These are phyloP conservation scores for Hydrocynus forskahlii DNA, from an alignment of 2,797 vertebrate genomes.

Conservation along the genomic window DNA sequence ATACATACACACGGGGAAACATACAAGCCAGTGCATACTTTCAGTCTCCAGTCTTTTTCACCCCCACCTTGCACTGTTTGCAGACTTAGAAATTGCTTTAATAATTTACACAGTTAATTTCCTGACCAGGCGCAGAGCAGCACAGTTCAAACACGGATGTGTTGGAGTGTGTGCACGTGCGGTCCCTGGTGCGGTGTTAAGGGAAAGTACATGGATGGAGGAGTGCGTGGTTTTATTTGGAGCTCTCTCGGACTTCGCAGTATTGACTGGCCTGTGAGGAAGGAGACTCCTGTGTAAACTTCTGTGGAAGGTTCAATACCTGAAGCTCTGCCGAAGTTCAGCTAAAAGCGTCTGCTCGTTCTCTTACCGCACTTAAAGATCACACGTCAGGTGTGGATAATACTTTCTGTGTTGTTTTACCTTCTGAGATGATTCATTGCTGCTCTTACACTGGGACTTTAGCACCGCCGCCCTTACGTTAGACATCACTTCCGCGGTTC, in stretches of 20 bases:
- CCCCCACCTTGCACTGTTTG: constrained; percentile 70
- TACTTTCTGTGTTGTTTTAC: background rate
- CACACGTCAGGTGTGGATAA: constrained; percentile 29
- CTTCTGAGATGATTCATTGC: background rate
- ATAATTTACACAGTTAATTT: constrained; percentile 85
- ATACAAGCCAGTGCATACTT: constrained; percentile 19
- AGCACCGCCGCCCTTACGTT: no score
- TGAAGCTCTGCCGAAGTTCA: constrained; percentile 28
- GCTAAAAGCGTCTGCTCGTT: constrained; percentile 26
- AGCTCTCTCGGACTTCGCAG: constrained; percentile 74
- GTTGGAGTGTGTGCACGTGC: constrained; percentile 38
- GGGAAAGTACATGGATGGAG: constrained; percentile 34
- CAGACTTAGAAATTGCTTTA: constrained; percentile 76
- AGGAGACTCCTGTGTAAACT: constrained; percentile 72
- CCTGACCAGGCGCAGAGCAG: constrained; percentile 69
- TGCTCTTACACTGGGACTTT: background rate
- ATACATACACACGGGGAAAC: no score
- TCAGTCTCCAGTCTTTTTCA: constrained; percentile 49
- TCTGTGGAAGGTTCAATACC: constrained; percentile 35
- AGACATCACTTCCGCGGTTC: no score
- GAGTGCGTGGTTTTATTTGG: constrained; percentile 65
- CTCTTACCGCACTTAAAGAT: constrained; percentile 23
- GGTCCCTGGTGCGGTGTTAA: constrained; percentile 38
- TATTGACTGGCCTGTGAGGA: constrained; percentile 72
- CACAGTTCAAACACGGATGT: constrained; percentile 74